Evolutionary conservation across 2,113 vertebrate species (phyloP), one percentile per base, ranked within the genome.

Genomic region (Dendrocopos noguchii): DNA sequence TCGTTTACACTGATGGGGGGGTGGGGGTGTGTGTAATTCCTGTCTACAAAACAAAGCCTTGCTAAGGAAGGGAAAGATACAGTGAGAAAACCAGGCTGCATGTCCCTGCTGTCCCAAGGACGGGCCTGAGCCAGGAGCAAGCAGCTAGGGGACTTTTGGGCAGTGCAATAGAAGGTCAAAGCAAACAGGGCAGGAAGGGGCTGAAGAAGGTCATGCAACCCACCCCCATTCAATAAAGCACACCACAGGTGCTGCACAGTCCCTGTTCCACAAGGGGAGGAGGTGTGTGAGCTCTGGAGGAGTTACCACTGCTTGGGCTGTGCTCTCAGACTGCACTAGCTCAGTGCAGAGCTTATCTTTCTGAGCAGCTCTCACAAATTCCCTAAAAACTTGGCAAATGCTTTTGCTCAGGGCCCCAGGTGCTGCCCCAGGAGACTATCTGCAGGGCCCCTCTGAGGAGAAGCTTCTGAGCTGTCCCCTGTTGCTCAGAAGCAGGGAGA

Each of bases 61-160:
- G 33, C 28, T 12, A 10, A 10, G 64, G 20, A 82, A 53, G 42
- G 87, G 33, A 44, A 65, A 25, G 29, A 70, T 8, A 61, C 13
- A 21, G 0, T 20, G 33, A 53, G 50, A 47, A 15, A 85, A 73
- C 20, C 24, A 66, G 18, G 9, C 1, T 39, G 31, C 15, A 7
- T n/a, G n/a, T 33, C 29, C 18, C 47, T 82, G 34, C 52, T 70
- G 22, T 11, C 17, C 33, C 17, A 19, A 60, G 28, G 3, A 31
- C 27, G 42, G 25, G 34, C 21, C 29, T 21, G 7, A 63, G 27
- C 46, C 68, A 70, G 46, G 18, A 75, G 29, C 18, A 50, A 24
- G 31, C 82, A 60, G 4, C 31, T 16, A 5, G 0, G 0, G n/a
- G 67, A 56, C 55, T 24, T 15, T 9, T 15, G 44, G 20, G 31